Base-by-base conservation (phyloP, 2,113 vertebrate genomes). In the Perca fluviatilis region DNA sequence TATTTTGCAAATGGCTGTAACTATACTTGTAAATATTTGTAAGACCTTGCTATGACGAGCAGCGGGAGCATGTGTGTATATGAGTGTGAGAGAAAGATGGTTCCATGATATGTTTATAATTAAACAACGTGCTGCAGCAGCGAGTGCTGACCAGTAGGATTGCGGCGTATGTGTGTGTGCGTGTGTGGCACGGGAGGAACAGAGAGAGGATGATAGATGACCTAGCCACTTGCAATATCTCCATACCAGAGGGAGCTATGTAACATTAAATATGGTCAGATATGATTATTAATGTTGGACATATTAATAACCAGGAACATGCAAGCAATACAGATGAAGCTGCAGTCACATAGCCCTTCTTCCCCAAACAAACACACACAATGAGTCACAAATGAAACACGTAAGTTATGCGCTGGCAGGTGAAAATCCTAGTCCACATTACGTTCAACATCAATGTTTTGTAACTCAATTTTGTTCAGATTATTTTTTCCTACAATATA, bases 251-350 rank as follows among this genome's bases (percentile, higher is more conserved):
- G 95, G 96, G 96, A 96, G 95, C 95, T 82, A 68, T 95, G 94
- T 95, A 95, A 96, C 95, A 96, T 95, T 97, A 95, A 96, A 95
- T 95, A 95, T 96, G 95, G 96, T 96, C 96, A 96, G 93, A 91
- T 96, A 96, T 96, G 96, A 97, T 97, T 96, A 97, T 97, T 95
- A 97, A 96, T 96, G 95, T 95, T 94, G 95, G 95, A 96, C 95
- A 95, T 95, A 95, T 95, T 92, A 94, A 94, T 91, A 91, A 86
- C 82, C 69, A 51, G 73, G 78, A 84, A 77, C 86, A 91, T 82
- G 79, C 60, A 74, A 83, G 77, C 74, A 84, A 81, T 83, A 66
- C 83, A 84, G 69, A 88, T 76, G 80, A 83, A 65, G 60, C 61
- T 71, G n/a, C 62, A 79, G 53, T 50, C 60, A 13, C 57, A 74